Percentiles rank a stretch among this genome's conserved stretches.
Evolutionary conservation across 2,888 invertebrate species (phyloP).

Genomic region (Nomada fucata): DNA sequence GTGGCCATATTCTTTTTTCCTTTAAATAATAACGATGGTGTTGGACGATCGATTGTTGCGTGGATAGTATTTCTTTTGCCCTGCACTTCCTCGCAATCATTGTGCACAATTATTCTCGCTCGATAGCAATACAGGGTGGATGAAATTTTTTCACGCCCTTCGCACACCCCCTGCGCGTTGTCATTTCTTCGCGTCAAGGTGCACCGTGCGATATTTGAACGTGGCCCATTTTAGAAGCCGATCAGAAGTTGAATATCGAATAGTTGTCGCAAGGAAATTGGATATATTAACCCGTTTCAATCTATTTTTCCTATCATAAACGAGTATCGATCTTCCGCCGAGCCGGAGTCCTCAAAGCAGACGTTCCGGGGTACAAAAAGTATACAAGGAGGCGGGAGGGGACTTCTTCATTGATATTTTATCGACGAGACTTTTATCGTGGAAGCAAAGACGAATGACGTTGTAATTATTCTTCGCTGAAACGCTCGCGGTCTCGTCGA

Average conservation of each 20-base stretch:
- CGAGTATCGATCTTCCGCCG: conserved; percentile 9
- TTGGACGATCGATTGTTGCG: background rate
- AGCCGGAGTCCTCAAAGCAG: too few species aligned
- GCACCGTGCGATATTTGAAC: background rate
- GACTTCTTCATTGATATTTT: conserved; percentile 15
- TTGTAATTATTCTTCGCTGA: conserved; percentile 31
- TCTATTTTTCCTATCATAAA: background rate
- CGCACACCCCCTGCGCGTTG: background rate
- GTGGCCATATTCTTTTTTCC: background rate
- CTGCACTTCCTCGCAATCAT: too few species aligned
- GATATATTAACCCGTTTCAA: conserved; percentile 19
- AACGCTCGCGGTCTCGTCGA: conserved; percentile 20
- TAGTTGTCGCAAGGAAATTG: conserved; percentile 43
- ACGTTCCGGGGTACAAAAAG: background rate
- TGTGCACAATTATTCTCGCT: conserved; percentile 26
- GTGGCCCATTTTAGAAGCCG: background rate
- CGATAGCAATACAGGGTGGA: conserved; percentile 12
- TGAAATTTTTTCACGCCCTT: conserved; percentile 36
- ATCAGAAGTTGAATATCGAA: conserved; percentile 31
- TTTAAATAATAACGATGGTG: conserved; percentile 7
- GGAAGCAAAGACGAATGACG: background rate
- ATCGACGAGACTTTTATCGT: conserved; percentile 30
- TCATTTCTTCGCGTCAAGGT: conserved; percentile 1
- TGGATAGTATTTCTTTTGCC: background rate
- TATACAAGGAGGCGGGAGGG: background rate